Evolutionary conservation across 2,113 vertebrate genomes (phyloP).

Genomic region (Scomber scombrus): DNA sequence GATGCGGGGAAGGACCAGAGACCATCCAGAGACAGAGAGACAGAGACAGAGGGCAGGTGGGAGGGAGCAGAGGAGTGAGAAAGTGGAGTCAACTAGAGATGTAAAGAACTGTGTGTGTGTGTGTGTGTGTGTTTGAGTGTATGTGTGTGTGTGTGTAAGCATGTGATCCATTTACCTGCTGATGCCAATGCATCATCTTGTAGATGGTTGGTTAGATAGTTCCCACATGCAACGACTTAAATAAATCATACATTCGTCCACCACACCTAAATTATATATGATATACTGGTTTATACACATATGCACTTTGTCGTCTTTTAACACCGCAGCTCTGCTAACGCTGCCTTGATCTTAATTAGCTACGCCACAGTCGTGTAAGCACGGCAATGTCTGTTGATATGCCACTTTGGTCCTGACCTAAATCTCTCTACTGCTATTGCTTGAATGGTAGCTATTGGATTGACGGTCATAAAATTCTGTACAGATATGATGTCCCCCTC

Average conservation of each 20-base stretch:
- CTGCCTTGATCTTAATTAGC: background rate
- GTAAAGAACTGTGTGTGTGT: constrained; percentile 71
- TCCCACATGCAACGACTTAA: constrained; percentile 36
- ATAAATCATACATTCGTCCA: constrained; percentile 22
- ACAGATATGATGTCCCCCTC: background rate
- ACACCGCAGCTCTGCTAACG: background rate
- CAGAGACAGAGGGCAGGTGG: constrained; percentile 87
- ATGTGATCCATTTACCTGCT: constrained; percentile 70
- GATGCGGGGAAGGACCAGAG: constrained; percentile 86
- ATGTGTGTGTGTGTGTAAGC: constrained; percentile 16
- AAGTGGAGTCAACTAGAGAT: constrained; percentile 91
- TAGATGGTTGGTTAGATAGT: constrained; percentile 23
- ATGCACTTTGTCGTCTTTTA: background rate
- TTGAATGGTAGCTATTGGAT: no score
- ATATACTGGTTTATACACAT: background rate
- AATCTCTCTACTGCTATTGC: background rate
- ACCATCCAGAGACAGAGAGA: constrained; percentile 89
- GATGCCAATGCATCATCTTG: constrained; percentile 60
- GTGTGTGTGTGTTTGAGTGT: constrained; percentile 37
- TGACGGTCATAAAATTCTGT: background rate
- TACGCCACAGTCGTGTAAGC: background rate
- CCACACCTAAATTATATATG: constrained; percentile 10
- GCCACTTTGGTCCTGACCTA: background rate
- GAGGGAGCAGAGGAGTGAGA: constrained; percentile 93
- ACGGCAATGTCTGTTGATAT: background rate